These are phyloP conservation scores for Okamejei kenojei DNA, from an alignment of 2,797 vertebrate genomes.

Conservation along the genomic window DNA sequence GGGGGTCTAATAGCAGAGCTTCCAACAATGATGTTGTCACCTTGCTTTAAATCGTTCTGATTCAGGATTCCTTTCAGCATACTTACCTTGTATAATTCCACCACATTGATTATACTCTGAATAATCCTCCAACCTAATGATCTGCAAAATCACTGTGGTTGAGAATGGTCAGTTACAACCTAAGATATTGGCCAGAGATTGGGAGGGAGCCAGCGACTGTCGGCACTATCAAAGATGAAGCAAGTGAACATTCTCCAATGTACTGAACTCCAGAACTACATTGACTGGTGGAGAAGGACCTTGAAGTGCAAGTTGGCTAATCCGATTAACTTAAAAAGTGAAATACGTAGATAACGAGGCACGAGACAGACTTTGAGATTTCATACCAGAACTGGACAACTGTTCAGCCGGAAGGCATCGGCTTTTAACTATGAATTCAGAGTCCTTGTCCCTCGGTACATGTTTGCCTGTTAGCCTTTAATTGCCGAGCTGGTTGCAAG, in stretches of 20 bases:
- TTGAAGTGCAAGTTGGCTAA: background rate
- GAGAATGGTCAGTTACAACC: background rate
- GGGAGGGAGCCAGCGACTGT: background rate
- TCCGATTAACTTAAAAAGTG: background rate
- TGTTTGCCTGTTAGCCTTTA: slow-evolving; percentile 19
- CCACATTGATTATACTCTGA: no score
- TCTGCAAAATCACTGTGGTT: background rate
- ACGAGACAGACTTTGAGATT: background rate
- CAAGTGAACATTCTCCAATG: background rate
- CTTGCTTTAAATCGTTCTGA: no score
- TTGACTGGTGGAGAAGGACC: background rate
- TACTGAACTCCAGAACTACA: background rate
- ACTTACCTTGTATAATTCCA: no score
- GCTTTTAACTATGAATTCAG: background rate
- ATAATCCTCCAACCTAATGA: no score
- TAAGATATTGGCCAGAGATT: background rate
- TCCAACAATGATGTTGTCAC: no score
- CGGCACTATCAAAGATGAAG: background rate
- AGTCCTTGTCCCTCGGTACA: slow-evolving; percentile 10
- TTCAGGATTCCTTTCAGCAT: no score
- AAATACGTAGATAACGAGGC: background rate
- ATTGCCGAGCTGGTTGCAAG: slow-evolving; percentile 17
- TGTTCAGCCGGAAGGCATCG: background rate
- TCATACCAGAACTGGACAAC: background rate
- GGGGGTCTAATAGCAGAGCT: no score